These are phyloP conservation scores for Sminthurides bifidus DNA, from an alignment of 1,140 invertebrate species.

Conservation along the genomic window DNA sequence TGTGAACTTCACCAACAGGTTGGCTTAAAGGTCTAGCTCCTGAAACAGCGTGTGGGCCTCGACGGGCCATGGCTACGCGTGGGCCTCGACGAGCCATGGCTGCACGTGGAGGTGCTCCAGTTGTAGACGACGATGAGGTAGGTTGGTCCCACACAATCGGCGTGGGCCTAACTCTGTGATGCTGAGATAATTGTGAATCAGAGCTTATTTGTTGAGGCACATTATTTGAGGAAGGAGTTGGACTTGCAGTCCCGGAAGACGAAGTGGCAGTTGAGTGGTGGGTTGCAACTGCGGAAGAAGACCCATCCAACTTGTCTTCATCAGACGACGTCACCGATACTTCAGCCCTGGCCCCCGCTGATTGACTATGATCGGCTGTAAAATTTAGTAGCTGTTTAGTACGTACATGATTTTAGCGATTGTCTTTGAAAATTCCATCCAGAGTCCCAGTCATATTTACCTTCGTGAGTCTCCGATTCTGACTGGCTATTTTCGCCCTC, in stretches of 20 bases:
- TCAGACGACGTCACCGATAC: slow-evolving; percentile 29
- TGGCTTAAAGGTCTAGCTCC: no score
- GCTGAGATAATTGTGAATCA: slow-evolving; percentile 17
- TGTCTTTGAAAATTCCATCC: neutral
- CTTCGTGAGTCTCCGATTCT: neutral
- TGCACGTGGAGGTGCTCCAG: neutral
- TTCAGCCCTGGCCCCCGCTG: slow-evolving; percentile 1
- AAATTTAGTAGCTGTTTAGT: neutral
- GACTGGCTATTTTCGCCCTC: neutral
- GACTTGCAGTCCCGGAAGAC: slow-evolving; percentile 19
- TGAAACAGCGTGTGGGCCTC: neutral
- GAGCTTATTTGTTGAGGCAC: neutral
- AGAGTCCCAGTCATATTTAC: neutral
- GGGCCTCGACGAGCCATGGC: neutral
- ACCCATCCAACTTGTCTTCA: slow-evolving; percentile 26
- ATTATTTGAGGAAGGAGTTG: slow-evolving; percentile 10
- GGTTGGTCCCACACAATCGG: slow-evolving; percentile 32
- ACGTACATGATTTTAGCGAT: slow-evolving; percentile 4
- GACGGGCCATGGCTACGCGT: neutral
- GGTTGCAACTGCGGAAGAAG: neutral
- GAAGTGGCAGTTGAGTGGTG: slow-evolving; percentile 15
- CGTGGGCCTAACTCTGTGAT: slow-evolving; percentile 22
- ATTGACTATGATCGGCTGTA: neutral
- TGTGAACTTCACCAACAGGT: neutral
- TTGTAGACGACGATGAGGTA: slow-evolving; percentile 18